Evolutionary conservation across 2,113 vertebrate species (phyloP), one percentile per base, ranked within the genome.

Genomic region (Castor canadensis): DNA sequence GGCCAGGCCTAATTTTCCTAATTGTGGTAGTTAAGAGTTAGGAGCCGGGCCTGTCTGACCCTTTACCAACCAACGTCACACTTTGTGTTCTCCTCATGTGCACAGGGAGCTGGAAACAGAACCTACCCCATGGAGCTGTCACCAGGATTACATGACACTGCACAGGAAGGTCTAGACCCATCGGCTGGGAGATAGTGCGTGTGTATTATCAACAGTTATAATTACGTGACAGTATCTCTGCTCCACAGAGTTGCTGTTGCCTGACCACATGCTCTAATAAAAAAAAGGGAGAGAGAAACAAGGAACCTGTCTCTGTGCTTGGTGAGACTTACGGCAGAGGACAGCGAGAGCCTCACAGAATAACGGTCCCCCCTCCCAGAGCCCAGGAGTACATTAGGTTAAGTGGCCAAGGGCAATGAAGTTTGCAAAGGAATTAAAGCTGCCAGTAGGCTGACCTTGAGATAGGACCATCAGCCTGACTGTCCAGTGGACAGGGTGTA

Each of bases 61-160:
- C 8, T 22, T 52, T 49, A n/a, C 24, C 7, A 10, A 8, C 28
- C 6, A 0, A 0, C 12, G 12, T 1, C 40, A 20, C 4, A 38
- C 28, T 40, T 35, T 10, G 8, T 6, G 10, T 26, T 77, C 8
- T 13, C 20, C 11, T 66, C 38, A 20, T 26, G 30, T 38, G 6
- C 13, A 4, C 1, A 9, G 24, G 35, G 62, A 24, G 38, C 12
- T 26, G 47, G 54, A 32, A n/a, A 38, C 0, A 9, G 30, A 6
- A 10, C 38, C 54, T 45, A 4, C 83, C 19, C 58, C 20, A 4
- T 2, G 2, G 62, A 81, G 3, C 45, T n/a, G 72, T 47, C 7
- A 1, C 1, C 32, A 71, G 26, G 45, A 52, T 26, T 38, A 45
- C 91, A 20, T 45, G 30, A 22, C 24, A 22, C 24, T 45, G 16